Percentiles rank a stretch among this genome's conserved stretches.
Evolutionary conservation across 1,140 invertebrate species (phyloP).

Genomic region (Hermetia illucens): DNA sequence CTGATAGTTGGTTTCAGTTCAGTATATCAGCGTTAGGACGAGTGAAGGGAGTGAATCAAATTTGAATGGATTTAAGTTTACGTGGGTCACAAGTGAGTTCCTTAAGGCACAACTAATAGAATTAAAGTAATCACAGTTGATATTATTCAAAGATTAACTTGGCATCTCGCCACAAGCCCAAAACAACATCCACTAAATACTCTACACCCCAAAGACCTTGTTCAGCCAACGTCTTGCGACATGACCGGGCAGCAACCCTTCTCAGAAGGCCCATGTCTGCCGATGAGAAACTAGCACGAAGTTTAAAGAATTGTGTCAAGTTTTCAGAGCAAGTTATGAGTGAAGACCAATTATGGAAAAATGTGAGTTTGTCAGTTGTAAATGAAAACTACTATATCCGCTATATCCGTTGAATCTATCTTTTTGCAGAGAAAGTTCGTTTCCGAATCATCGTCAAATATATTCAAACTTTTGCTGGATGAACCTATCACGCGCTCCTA

Average conservation of each 20-base stretch:
- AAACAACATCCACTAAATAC: slow-evolving; percentile 4
- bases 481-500: slow-evolving; percentile 26
- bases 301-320: background rate
- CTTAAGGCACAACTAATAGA: background rate
- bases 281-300: background rate
- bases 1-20: too few species aligned
- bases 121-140: background rate
- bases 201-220: slow-evolving; percentile 1
- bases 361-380: background rate
- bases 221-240: background rate
- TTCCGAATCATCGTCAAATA: slow-evolving; percentile 20
- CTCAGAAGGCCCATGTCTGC: background rate
- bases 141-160: slow-evolving; percentile 7
- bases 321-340: background rate
- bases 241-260: background rate
- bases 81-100: slow-evolving; percentile 6
- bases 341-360: background rate
- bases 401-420: background rate
- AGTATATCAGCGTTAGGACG: too few species aligned
- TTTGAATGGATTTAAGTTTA: slow-evolving; percentile 7
- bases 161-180: slow-evolving; percentile 5
- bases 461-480: slow-evolving; percentile 21
- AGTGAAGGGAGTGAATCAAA: too few species aligned
- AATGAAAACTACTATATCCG: background rate
- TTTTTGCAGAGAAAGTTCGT: slow-evolving; percentile 4